These are phyloP conservation scores for Melanotaenia pygmaea DNA, from an alignment of 2,797 vertebrate species.

Conservation along the genomic window DNA sequence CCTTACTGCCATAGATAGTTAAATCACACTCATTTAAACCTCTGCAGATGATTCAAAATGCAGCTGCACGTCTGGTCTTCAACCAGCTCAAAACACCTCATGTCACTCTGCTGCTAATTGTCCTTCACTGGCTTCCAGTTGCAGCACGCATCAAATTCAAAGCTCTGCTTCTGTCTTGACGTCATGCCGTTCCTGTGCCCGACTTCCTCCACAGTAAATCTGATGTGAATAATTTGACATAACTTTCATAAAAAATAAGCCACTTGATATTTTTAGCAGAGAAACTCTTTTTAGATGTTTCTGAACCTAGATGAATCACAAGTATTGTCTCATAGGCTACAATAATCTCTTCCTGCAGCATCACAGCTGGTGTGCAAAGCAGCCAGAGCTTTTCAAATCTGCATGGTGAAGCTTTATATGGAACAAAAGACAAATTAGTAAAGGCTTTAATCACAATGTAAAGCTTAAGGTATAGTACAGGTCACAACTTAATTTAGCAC, in stretches of 20 bases:
- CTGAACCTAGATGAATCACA: neutral
- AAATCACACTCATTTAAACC: no score
- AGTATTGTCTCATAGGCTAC: neutral
- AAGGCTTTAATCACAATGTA: neutral
- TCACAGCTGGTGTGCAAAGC: neutral
- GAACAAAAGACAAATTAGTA: neutral
- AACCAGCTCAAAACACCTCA: no score
- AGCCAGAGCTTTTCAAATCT: neutral
- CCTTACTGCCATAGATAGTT: no score
- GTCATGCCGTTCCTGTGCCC: no score
- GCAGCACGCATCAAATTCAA: no score
- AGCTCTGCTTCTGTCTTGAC: no score
- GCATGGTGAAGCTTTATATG: neutral
- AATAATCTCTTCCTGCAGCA: neutral
- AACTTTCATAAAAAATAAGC: neutral
- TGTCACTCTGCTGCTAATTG: no score
- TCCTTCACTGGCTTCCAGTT: no score
- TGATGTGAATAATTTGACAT: neutral
- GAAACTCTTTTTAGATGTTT: neutral
- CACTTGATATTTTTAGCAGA: neutral
- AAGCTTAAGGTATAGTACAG: neutral
- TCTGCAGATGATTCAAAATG: no score
- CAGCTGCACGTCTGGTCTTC: no score
- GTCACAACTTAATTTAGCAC: neutral
- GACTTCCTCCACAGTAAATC: neutral